These are phyloP conservation scores for Heliconius aoede DNA, from an alignment of 2,888 invertebrate genomes.

Conservation along the genomic window DNA sequence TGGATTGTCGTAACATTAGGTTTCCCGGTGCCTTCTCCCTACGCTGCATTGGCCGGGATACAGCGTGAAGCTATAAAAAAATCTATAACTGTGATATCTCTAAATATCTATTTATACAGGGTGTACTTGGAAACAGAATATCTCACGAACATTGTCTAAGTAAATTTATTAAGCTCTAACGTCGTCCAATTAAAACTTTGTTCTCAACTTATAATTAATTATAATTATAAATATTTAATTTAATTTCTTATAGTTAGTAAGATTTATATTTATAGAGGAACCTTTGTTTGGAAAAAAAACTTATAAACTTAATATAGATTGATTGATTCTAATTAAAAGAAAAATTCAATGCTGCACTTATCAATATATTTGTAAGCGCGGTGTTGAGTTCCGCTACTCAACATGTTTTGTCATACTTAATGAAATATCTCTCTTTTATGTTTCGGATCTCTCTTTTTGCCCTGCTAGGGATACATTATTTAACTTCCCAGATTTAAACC, in stretches of 20 bases:
- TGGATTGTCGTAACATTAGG: too few species aligned
- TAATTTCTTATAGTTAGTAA: constrained; percentile 8
- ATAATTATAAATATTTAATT: constrained; percentile 18
- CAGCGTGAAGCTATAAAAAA: background rate
- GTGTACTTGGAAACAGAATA: background rate
- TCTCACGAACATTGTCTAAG: constrained; percentile 3
- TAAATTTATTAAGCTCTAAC: constrained; percentile 15
- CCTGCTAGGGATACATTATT: too few species aligned
- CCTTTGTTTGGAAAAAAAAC: background rate
- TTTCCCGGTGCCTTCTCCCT: too few species aligned
- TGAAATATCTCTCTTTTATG: too few species aligned
- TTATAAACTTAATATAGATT: background rate
- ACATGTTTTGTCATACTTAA: background rate
- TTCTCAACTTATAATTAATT: constrained; percentile 5
- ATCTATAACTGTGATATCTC: background rate
- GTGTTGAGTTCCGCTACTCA: background rate
- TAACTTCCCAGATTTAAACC: background rate
- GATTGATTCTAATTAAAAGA: too few species aligned
- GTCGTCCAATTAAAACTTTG: constrained; percentile 15
- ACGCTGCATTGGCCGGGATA: too few species aligned
- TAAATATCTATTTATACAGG: background rate
- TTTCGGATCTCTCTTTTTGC: too few species aligned
- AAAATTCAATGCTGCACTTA: too few species aligned
- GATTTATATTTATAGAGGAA: background rate
- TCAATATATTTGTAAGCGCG: background rate